Conservation (phyloP, 2,797 vertebrate genomes). For the Salarias fasciatus region DNA sequence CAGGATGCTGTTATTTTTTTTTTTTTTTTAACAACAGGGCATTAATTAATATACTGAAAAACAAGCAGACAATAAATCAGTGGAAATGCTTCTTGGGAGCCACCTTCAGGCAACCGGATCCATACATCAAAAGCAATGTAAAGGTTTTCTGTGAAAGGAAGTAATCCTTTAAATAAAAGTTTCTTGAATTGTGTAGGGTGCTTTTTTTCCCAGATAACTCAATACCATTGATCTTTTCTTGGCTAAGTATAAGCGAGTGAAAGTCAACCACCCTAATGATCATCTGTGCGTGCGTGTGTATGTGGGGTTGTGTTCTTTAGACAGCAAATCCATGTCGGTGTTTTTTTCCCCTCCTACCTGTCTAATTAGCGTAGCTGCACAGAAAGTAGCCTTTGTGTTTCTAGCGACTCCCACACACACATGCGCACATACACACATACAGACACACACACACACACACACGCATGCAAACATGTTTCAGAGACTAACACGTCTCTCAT, state of each 20-base stretch:
- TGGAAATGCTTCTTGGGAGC: constrained; percentile 2
- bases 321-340: constrained; percentile 19
- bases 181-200: constrained; percentile 23
- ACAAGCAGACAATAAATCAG: neutral
- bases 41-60: constrained; percentile 2
- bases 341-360: constrained; percentile 25
- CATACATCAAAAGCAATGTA: constrained; percentile 8
- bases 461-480: constrained; percentile 24
- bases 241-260: constrained; percentile 28
- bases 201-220: constrained; percentile 41
- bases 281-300: constrained; percentile 20
- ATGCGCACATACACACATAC: too few relatives aligned
- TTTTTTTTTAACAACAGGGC: neutral
- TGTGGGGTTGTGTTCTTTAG: constrained; percentile 34
- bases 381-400: constrained; percentile 6
- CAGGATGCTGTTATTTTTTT: constrained; percentile 1
- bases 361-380: constrained; percentile 52
- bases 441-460: too few relatives aligned
- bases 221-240: constrained; percentile 47
- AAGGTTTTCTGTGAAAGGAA: neutral
- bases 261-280: constrained; percentile 42
- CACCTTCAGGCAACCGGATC: constrained; percentile 2
- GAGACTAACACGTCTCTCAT: constrained; percentile 1
- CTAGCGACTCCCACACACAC: too few relatives aligned
- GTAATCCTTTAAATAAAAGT: neutral